A percentile compares a stretch with the other conserved stretches of the same genome.
phyloP scores from a whole-genome alignment of 2,888 invertebrate genomes.

The Tridacna crocea region DNA sequence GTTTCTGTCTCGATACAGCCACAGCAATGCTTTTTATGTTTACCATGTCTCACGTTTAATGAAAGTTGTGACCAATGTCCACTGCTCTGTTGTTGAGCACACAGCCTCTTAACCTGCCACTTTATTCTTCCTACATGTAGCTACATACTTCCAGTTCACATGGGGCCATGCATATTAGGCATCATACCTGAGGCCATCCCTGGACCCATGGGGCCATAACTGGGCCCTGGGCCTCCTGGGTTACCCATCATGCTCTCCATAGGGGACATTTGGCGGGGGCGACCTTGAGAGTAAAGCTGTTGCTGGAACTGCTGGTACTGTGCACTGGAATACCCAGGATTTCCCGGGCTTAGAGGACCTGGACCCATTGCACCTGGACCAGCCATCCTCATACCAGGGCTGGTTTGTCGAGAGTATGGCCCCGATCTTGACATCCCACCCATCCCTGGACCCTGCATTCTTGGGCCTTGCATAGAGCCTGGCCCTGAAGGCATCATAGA shows the following conservation, averaged over 20 bases:
- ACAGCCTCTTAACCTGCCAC: too few species aligned
- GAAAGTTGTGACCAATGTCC: too few species aligned
- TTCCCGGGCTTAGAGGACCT: constrained; percentile 53
- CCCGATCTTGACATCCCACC: constrained; percentile 64
- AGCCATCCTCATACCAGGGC: constrained; percentile 70
- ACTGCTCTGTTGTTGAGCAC: too few species aligned
- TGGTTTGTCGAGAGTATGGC: constrained; percentile 63
- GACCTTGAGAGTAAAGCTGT: constrained; percentile 79
- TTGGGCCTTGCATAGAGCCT: constrained; percentile 67
- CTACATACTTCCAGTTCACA: constrained; percentile 41
- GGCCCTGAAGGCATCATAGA: constrained; percentile 67
- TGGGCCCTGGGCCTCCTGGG: constrained; percentile 47
- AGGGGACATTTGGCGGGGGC: constrained; percentile 76
- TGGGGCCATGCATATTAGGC: constrained; percentile 72
- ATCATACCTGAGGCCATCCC: constrained; percentile 72
- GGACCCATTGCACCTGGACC: constrained; percentile 58
- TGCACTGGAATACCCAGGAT: constrained; percentile 67
- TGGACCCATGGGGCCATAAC: constrained; percentile 54
- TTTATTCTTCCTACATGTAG: too few species aligned
- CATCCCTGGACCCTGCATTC: constrained; percentile 65
- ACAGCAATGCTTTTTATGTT: too few species aligned
- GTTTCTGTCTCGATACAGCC: too few species aligned
- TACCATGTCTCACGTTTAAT: too few species aligned
- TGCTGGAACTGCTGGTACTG: constrained; percentile 83
- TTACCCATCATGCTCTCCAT: constrained; percentile 75